Evolutionary conservation across 2,888 invertebrate genomes (phyloP), one percentile per base, ranked within the genome.

Genomic region (Apeira syringaria): DNA sequence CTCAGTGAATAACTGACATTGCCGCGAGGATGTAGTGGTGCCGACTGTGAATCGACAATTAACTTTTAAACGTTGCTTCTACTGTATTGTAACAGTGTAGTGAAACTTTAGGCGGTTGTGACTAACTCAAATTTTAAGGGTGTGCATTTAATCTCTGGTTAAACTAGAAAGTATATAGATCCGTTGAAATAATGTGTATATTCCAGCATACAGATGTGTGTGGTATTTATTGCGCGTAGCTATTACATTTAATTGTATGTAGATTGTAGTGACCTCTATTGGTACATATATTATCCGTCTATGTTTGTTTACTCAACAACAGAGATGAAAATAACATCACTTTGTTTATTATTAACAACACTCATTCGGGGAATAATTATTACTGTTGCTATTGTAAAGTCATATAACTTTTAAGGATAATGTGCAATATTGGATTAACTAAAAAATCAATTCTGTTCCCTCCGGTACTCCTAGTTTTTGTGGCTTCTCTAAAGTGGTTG

Each of bases 1-100:
- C 61, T 64, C 67, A 66, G 74, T 79, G 76, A 74, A 73, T 78
- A 75, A 74, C 70, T 64, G 67, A 61, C 68, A 66, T 62, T 60
- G 51, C 53, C 59, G 61, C 65, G 55, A 74, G 73, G 72, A 74
- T 75, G 68, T 68, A 60, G 64, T 67, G 73, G 72, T 72, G 68
- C 53, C 53, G 64, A 63, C 61, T 61, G 56, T 61, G 57, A 64
- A 62, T 60, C 57, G 57, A 50, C 55, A 57, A 30, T 49, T 36
- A 46, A 47, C 42, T 44, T 38, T 49, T 40, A 37, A 20, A 37
- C 36, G 30, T 50, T 32, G 33, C 35, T 33, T 34, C 29, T 51
- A 41, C 47, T 50, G 48, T 56, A 42, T 38, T 31, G 39, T 51
- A 34, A 24, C 24, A 11, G 50, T 41, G 51, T 47, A 46, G 51